Evolutionary conservation across 2,888 invertebrate species (phyloP).

Genomic region (Allacma fusca): DNA sequence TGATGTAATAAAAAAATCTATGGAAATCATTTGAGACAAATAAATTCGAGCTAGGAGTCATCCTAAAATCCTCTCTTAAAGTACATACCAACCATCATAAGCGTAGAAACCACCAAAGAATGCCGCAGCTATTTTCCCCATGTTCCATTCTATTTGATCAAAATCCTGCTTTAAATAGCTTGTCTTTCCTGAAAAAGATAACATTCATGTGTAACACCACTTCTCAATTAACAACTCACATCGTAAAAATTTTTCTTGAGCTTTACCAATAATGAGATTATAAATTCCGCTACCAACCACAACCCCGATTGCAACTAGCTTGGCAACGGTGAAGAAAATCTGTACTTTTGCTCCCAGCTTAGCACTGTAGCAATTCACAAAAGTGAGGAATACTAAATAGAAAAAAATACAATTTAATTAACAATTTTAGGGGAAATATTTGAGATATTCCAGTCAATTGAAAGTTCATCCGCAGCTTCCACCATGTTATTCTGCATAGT

Average conservation of each 20-base stretch:
- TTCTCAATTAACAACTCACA: no score
- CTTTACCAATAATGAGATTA: slow-evolving; percentile 70
- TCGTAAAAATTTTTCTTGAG: no score
- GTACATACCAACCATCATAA: slow-evolving; percentile 74
- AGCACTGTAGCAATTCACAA: slow-evolving; percentile 78
- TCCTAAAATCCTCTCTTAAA: no score
- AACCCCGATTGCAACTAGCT: slow-evolving; percentile 77
- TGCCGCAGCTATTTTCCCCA: slow-evolving; percentile 77
- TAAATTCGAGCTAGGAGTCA: no score
- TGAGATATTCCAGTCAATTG: no score
- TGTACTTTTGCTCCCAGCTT: slow-evolving; percentile 81
- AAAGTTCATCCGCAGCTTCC: no score
- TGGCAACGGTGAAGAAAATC: slow-evolving; percentile 80
- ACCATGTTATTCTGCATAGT: no score
- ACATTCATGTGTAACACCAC: no score
- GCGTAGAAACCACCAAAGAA: slow-evolving; percentile 87
- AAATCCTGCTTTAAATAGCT: slow-evolving; percentile 73
- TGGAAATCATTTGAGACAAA: no score
- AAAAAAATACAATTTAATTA: no score
- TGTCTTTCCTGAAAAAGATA: slow-evolving; percentile 69
- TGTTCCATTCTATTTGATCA: slow-evolving; percentile 72
- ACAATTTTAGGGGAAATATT: no score
- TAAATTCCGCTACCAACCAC: slow-evolving; percentile 79
- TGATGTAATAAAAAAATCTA: no score
- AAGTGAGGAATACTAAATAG: slow-evolving; percentile 75